Conservation (phyloP, 1,140 invertebrate species). For the Nebria ingens region DNA sequence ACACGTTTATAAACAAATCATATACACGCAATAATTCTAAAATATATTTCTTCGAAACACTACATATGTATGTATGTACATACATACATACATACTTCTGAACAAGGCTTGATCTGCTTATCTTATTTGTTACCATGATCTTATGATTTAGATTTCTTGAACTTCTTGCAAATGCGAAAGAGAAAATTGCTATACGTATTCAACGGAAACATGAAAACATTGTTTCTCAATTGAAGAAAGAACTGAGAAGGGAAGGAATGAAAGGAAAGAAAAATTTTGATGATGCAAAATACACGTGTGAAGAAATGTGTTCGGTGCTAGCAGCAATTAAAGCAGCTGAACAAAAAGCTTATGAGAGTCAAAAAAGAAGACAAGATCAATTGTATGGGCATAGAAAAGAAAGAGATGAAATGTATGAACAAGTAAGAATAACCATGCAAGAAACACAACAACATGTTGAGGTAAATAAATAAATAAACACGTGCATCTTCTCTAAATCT, state of each 20-base stretch:
- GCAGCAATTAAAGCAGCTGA: constrained; percentile 21
- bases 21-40: too few relatives aligned
- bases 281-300: constrained; percentile 19
- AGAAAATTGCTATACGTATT: constrained; percentile 28
- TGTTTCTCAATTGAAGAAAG: constrained; percentile 30
- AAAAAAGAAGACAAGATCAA: constrained; percentile 18
- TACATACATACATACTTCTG: neutral
- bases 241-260: constrained; percentile 27
- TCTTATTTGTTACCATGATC: too few relatives aligned
- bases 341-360: constrained; percentile 14
- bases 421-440: constrained; percentile 24
- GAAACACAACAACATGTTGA: constrained; percentile 30
- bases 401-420: constrained; percentile 22
- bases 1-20: too few relatives aligned
- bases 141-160: constrained; percentile 23
- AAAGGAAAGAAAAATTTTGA: constrained; percentile 20
- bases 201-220: constrained; percentile 30
- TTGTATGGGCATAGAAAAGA: constrained; percentile 20
- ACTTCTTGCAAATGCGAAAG: constrained; percentile 26
- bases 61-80: neutral
- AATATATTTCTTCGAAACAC: constrained; percentile 11
- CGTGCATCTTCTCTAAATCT: neutral
- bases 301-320: constrained; percentile 20
- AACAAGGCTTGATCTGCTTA: constrained; percentile 10
- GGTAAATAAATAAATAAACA: constrained; percentile 11